These are phyloP conservation scores for Criorhina ranunculi DNA, from an alignment of 2,888 invertebrate genomes.

Conservation along the genomic window DNA sequence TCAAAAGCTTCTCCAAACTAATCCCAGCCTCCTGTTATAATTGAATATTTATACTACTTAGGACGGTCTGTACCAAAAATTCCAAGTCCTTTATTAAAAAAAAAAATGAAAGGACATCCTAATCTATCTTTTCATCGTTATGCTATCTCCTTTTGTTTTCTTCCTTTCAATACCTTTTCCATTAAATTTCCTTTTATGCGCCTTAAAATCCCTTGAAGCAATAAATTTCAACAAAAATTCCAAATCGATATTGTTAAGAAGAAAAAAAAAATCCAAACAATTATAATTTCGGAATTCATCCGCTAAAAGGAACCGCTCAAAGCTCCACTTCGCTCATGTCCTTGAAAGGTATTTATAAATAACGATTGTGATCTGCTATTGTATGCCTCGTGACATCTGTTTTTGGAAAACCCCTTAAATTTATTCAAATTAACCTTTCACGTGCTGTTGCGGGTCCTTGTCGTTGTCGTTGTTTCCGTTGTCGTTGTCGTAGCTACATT, in stretches of 20 bases:
- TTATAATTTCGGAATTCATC: neutral
- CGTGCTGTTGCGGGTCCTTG: conserved; percentile 31
- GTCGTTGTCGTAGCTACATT: conserved; percentile 23
- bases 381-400: conserved; percentile 51
- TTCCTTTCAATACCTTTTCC: too few relatives aligned
- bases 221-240: conserved; percentile 6
- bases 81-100: too few relatives aligned
- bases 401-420: conserved; percentile 47
- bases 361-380: conserved; percentile 44
- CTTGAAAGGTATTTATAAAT: conserved; percentile 39
- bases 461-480: conserved; percentile 1
- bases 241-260: conserved; percentile 9
- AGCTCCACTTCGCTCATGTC: conserved; percentile 14
- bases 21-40: too few relatives aligned
- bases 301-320: neutral
- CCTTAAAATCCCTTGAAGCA: neutral
- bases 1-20: too few relatives aligned
- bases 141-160: neutral
- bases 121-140: neutral
- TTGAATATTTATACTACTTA: too few relatives aligned
- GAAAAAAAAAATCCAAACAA: conserved; percentile 19
- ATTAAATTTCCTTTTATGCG: neutral
- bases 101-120: too few relatives aligned
- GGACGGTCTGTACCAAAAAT: too few relatives aligned
- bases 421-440: conserved; percentile 61